Evolutionary conservation across 2,797 vertebrate genomes (phyloP).

Genomic region (Cuniculus paca): DNA sequence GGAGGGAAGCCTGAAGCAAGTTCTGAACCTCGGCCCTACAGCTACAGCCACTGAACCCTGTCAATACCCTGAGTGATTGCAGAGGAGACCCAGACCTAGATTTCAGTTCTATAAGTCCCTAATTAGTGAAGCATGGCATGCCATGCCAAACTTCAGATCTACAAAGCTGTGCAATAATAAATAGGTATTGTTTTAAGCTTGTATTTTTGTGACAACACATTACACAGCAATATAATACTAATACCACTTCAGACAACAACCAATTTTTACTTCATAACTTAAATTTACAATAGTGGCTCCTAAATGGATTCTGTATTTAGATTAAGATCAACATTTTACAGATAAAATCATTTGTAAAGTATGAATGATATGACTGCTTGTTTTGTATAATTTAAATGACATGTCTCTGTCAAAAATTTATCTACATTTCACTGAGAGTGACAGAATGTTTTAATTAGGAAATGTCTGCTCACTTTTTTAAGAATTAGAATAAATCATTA

Average conservation of each 20-base stretch:
- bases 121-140: background rate
- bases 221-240: slow-evolving; percentile 2
- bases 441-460: slow-evolving; percentile 70
- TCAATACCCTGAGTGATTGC: background rate
- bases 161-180: background rate
- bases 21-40: background rate
- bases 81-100: background rate
- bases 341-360: slow-evolving; percentile 48
- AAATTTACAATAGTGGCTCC: background rate
- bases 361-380: background rate
- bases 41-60: background rate
- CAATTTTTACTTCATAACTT: background rate
- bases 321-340: slow-evolving; percentile 61
- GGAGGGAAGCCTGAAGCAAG: background rate
- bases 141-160: background rate
- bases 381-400: slow-evolving; percentile 65
- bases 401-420: slow-evolving; percentile 73
- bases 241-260: background rate
- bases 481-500: slow-evolving; percentile 59
- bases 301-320: background rate
- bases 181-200: background rate
- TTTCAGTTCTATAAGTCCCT: background rate
- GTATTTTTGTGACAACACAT: background rate
- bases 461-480: slow-evolving; percentile 70
- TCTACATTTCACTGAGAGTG: slow-evolving; percentile 65